phyloP scores from a whole-genome alignment of 2,797 vertebrate genomes.

The Triplophysa yarkandensis region DNA sequence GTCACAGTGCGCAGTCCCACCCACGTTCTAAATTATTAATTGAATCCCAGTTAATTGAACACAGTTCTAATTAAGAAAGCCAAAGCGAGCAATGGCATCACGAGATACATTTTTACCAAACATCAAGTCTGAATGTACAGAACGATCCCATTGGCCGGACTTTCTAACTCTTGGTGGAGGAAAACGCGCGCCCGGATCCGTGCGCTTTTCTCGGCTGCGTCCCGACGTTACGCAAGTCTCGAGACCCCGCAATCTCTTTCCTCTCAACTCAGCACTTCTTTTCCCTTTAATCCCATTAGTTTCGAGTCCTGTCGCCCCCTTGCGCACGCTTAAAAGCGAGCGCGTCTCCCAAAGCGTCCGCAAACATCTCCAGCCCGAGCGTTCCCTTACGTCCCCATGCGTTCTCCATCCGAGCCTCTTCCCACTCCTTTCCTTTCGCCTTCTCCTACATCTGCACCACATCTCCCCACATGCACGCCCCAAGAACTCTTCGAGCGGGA shows the following conservation, averaged over 20 bases:
- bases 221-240: constrained; percentile 72
- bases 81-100: too few species aligned
- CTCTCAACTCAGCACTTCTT: constrained; percentile 75
- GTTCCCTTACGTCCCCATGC: too few species aligned
- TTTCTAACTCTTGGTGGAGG: constrained; percentile 64
- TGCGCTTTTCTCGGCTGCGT: constrained; percentile 54
- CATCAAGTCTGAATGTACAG: too few species aligned
- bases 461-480: background rate
- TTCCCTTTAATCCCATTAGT: constrained; percentile 68
- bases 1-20: too few species aligned
- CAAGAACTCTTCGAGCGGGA: background rate
- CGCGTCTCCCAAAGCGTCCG: constrained; percentile 30
- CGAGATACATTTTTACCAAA: too few species aligned
- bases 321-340: constrained; percentile 56
- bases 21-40: too few species aligned
- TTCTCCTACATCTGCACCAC: too few species aligned
- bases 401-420: background rate
- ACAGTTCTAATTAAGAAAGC: too few species aligned
- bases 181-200: too few species aligned
- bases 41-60: too few species aligned
- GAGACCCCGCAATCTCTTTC: constrained; percentile 70
- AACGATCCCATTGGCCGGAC: too few species aligned
- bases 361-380: constrained; percentile 20
- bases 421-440: background rate
- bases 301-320: constrained; percentile 77